These are phyloP conservation scores for Notothenia rossii DNA, from an alignment of 2,113 vertebrate species.

Conservation along the genomic window DNA sequence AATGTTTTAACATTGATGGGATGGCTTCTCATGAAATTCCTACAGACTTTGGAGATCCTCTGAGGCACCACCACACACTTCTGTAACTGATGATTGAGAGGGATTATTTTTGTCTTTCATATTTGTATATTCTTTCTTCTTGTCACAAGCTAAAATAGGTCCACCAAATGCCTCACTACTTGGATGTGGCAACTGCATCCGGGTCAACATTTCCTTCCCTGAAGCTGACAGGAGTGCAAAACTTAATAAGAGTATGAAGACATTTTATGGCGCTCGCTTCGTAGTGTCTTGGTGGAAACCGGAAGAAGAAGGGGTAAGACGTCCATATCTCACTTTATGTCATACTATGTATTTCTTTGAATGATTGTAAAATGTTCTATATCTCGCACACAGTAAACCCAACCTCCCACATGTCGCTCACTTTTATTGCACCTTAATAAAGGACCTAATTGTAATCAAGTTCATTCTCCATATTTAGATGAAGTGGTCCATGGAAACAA, in stretches of 20 bases:
- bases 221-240: background rate
- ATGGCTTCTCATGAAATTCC: too few species aligned
- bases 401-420: too few species aligned
- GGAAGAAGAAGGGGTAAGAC: slow-evolving; percentile 18
- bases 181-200: slow-evolving; percentile 59
- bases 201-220: slow-evolving; percentile 58
- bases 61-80: too few species aligned
- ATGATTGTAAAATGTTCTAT: background rate
- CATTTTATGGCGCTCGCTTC: accelerated
- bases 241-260: background rate
- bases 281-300: background rate
- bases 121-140: slow-evolving; percentile 7
- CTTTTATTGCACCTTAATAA: too few species aligned
- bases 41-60: too few species aligned
- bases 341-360: background rate
- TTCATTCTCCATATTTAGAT: background rate
- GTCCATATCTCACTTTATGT: background rate
- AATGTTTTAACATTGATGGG: too few species aligned
- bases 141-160: slow-evolving; percentile 55
- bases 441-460: background rate
- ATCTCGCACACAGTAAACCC: too few species aligned
- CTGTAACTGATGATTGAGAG: too few species aligned
- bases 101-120: too few species aligned
- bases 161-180: slow-evolving; percentile 49
- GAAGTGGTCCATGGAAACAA: accelerated